Conservation (phyloP, 2,797 vertebrate species). For the Coregonus sp. region DNA sequence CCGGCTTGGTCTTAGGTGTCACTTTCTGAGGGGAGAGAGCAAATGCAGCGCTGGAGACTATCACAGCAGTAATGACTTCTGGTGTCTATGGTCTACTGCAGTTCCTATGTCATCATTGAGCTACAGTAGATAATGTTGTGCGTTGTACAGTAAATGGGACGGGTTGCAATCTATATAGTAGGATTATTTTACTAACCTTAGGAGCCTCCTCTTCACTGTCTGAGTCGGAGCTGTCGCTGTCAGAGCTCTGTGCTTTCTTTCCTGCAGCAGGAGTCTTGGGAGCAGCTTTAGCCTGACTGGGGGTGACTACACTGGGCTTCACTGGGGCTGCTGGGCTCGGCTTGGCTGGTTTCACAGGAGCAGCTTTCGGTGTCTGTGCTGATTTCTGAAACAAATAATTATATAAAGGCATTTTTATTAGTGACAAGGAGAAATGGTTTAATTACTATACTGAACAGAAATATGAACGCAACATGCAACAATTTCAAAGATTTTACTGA, state of each 20-base stretch:
- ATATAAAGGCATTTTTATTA: background rate
- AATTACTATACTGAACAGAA: no score
- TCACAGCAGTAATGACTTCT: background rate
- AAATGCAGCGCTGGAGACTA: no score
- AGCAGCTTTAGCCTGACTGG: conserved; percentile 18
- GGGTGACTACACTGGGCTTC: background rate
- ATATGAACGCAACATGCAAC: no score
- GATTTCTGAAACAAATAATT: background rate
- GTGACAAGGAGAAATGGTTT: background rate
- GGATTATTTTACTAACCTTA: conserved; percentile 4
- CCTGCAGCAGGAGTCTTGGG: background rate
- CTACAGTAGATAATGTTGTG: background rate
- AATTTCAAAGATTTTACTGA: no score
- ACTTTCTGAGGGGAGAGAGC: background rate
- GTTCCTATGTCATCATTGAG: background rate
- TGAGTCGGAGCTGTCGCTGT: background rate
- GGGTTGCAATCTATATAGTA: background rate
- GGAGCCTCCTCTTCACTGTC: conserved; percentile 4
- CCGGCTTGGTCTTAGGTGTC: background rate
- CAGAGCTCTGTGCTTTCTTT: background rate
- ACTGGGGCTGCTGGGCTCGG: background rate
- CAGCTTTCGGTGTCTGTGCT: background rate
- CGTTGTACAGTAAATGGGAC: background rate
- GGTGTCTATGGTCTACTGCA: background rate
- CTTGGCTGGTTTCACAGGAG: background rate